Evolutionary conservation across 2,797 vertebrate species (phyloP).

Genomic region (Sebastes melanostomus): DNA sequence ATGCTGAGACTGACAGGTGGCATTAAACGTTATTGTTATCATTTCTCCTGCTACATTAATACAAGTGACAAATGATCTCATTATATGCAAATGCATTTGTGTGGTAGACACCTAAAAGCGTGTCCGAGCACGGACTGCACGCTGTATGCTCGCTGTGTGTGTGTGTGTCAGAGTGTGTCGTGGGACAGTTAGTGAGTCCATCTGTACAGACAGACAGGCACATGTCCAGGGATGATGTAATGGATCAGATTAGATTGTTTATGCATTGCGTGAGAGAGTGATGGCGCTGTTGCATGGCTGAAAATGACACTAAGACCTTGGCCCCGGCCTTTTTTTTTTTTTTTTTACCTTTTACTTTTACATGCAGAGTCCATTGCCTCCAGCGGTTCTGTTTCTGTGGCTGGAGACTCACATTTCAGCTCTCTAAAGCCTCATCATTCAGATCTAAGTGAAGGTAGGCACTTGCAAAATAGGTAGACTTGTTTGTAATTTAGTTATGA

Average conservation of each 20-base stretch:
- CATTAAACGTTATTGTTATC: slow-evolving; percentile 70
- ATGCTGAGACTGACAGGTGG: slow-evolving; percentile 74
- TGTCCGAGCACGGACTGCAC: slow-evolving; percentile 14
- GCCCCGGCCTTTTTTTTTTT: neutral
- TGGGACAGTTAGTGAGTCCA: slow-evolving; percentile 59
- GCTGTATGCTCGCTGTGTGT: neutral
- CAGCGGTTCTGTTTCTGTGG: slow-evolving; percentile 17
- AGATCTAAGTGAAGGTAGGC: slow-evolving; percentile 52
- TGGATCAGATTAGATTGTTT: slow-evolving; percentile 54
- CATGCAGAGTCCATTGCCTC: slow-evolving; percentile 38
- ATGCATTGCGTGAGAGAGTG: slow-evolving; percentile 37
- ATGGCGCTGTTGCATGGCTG: slow-evolving; percentile 47
- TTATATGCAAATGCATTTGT: slow-evolving; percentile 67
- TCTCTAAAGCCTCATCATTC: slow-evolving; percentile 27
- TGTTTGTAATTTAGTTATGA: neutral
- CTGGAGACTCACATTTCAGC: slow-evolving; percentile 46
- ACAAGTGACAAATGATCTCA: slow-evolving; percentile 69
- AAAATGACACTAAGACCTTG: slow-evolving; percentile 33
- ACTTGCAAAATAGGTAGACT: neutral
- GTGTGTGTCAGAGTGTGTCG: slow-evolving; percentile 27
- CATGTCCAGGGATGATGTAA: slow-evolving; percentile 68
- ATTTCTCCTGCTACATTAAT: slow-evolving; percentile 59
- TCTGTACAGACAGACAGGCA: slow-evolving; percentile 65
- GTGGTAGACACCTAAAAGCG: slow-evolving; percentile 29
- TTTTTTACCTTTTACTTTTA: neutral